Percentiles rank a stretch among this genome's conserved stretches.
These are phyloP conservation scores for Piaya cayana DNA, from an alignment of 2,113 vertebrate genomes.

Conservation along the genomic window DNA sequence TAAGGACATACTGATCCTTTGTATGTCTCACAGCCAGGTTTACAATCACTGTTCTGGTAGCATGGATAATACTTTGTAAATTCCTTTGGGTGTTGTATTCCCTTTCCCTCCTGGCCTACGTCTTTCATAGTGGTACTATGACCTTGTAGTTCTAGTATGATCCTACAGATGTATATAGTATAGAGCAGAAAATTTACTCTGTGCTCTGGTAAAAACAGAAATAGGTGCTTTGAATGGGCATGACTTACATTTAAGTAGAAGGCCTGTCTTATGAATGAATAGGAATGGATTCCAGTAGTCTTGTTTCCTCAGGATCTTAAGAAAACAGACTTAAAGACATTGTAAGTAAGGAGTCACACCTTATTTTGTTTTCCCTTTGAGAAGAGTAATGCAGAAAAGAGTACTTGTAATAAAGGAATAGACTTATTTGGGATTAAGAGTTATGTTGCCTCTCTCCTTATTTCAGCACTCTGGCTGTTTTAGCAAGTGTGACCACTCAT, in stretches of 20 bases:
- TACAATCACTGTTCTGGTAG: not conserved
- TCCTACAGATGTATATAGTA: not conserved
- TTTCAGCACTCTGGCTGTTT: not conserved
- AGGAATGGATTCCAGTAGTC: not conserved
- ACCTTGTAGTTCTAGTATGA: not conserved
- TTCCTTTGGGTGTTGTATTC: not conserved
- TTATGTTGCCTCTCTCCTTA: not conserved
- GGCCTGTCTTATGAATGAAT: not conserved
- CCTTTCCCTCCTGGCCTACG: not conserved
- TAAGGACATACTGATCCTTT: not conserved
- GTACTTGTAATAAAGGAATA: not conserved
- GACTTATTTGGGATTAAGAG: not conserved
- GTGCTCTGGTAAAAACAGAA: not conserved
- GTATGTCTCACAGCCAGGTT: not conserved
- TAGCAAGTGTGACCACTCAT: not conserved
- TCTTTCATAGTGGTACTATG: not conserved
- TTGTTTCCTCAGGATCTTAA: not conserved
- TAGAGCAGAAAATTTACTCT: not conserved
- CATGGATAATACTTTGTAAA: not conserved
- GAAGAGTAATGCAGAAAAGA: not conserved
- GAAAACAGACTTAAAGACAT: not conserved
- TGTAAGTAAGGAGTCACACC: not conserved
- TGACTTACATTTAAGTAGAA: not conserved
- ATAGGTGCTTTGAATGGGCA: not conserved
- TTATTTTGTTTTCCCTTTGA: not conserved